A percentile compares a stretch with the other conserved stretches of the same genome.
phyloP scores from a whole-genome alignment of 2,888 invertebrate species.

The Phorcus lineatus region DNA sequence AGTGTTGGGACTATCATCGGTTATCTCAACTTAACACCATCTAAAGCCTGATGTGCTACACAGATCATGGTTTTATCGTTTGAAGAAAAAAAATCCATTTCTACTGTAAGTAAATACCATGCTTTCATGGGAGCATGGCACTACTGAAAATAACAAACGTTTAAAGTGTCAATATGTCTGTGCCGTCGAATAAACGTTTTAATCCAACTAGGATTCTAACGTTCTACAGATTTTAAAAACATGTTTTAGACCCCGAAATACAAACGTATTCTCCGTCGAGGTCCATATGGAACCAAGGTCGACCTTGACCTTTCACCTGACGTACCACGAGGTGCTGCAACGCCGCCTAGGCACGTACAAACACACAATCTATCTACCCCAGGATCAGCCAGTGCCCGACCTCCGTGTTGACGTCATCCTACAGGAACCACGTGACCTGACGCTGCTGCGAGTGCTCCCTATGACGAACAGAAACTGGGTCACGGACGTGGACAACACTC shows the following conservation, averaged over 20 bases:
- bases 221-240: too few species aligned
- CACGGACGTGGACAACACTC: slow-evolving; percentile 65
- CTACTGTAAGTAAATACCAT: too few species aligned
- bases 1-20: too few species aligned
- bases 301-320: slow-evolving; percentile 82
- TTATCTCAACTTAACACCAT: too few species aligned
- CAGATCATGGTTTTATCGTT: too few species aligned
- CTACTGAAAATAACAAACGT: too few species aligned
- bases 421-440: slow-evolving; percentile 81
- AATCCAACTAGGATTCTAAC: too few species aligned
- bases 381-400: slow-evolving; percentile 81
- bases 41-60: too few species aligned
- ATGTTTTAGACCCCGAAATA: slow-evolving; percentile 77
- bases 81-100: too few species aligned
- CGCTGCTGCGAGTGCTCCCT: slow-evolving; percentile 79
- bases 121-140: too few species aligned
- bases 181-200: too few species aligned
- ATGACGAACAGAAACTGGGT: slow-evolving; percentile 77
- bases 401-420: slow-evolving; percentile 82
- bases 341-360: slow-evolving; percentile 82
- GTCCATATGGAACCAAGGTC: slow-evolving; percentile 82
- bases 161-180: too few species aligned
- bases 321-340: slow-evolving; percentile 83
- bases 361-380: slow-evolving; percentile 82
- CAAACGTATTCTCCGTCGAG: slow-evolving; percentile 83